Evolutionary conservation across 2,888 invertebrate genomes (phyloP).

Genomic region (Periphyllus acericola): DNA sequence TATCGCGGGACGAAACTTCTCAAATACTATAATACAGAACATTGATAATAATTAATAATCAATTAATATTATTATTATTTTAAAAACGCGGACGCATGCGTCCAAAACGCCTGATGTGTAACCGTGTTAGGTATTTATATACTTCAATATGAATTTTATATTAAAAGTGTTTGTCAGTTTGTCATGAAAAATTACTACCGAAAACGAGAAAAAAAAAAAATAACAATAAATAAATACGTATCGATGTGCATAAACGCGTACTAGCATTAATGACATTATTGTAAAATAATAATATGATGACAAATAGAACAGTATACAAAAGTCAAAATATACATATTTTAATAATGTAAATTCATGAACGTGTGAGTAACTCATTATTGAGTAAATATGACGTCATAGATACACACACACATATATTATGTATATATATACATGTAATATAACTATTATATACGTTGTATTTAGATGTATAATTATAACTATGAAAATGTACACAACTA

Average conservation of each 20-base stretch:
- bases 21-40: no score
- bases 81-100: no score
- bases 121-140: no score
- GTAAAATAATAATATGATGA: not conserved
- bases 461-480: not conserved
- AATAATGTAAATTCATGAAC: not conserved
- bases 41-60: no score
- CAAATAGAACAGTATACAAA: not conserved
- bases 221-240: not conserved
- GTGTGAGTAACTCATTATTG: not conserved
- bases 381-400: not conserved
- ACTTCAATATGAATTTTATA: not conserved
- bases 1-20: no score
- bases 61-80: no score
- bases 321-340: not conserved
- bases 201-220: not conserved
- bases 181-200: not conserved
- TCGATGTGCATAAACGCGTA: not conserved
- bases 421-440: not conserved
- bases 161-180: not conserved
- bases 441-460: not conserved
- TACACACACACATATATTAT: not conserved
- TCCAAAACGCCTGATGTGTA: no score
- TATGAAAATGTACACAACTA: not conserved
- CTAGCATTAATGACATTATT: not conserved